A percentile compares a stretch with the other conserved stretches of the same genome.
phyloP scores from a whole-genome alignment of 2,888 invertebrate species.

The Herminia tarsipennalis region DNA sequence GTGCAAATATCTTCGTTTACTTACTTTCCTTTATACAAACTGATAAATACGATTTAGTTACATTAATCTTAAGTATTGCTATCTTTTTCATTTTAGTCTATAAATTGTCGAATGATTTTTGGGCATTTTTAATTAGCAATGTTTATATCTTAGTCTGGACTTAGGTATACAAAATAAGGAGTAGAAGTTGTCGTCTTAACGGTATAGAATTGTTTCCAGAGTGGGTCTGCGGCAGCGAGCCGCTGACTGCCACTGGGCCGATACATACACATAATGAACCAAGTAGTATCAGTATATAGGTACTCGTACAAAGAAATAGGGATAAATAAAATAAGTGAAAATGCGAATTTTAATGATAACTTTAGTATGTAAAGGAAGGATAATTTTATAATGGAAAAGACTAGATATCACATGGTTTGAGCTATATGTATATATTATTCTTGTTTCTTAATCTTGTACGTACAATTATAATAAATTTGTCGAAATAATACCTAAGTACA shows the following conservation, averaged over 20 bases:
- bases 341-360: conserved; percentile 42
- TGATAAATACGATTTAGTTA: conserved; percentile 83
- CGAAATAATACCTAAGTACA: conserved; percentile 54
- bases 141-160: conserved; percentile 33
- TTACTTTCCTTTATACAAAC: conserved; percentile 81
- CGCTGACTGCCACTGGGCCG: conserved; percentile 3
- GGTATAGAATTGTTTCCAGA: conserved; percentile 30
- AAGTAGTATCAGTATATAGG: too few species aligned
- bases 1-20: conserved; percentile 77
- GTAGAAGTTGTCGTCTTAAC: conserved; percentile 26
- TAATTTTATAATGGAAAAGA: conserved; percentile 73
- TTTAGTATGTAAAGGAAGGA: conserved; percentile 55
- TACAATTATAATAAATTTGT: conserved; percentile 56
- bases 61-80: conserved; percentile 85
- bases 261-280: too few species aligned
- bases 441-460: conserved; percentile 61
- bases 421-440: conserved; percentile 70
- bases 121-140: conserved; percentile 55
- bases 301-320: too few species aligned
- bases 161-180: conserved; percentile 39
- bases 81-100: conserved; percentile 85
- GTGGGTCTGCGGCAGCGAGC: conserved; percentile 18
- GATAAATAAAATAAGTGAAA: conserved; percentile 37
- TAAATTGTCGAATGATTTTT: conserved; percentile 76
- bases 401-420: conserved; percentile 85